Conservation (phyloP, 2,113 vertebrate species). For the Hippolais icterina region DNA sequence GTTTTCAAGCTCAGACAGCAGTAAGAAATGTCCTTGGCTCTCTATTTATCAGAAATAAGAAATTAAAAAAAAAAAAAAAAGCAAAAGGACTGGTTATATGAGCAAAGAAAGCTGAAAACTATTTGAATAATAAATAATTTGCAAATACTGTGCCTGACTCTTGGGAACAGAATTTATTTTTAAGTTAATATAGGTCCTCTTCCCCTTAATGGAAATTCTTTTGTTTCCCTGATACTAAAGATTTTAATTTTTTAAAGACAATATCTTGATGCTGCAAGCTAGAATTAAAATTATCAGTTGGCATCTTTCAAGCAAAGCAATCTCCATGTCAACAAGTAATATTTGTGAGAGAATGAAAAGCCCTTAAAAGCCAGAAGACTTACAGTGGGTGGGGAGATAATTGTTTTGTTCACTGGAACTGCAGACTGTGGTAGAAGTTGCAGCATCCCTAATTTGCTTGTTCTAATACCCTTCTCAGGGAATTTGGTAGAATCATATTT, state of each 20-base stretch:
- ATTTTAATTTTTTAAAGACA: neutral
- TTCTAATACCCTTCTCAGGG: neutral
- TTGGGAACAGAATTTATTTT: neutral
- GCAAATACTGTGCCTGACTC: neutral
- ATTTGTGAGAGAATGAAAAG: slow-evolving; percentile 7
- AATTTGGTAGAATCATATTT: neutral
- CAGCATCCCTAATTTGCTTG: neutral
- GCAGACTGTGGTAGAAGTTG: neutral
- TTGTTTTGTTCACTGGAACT: neutral
- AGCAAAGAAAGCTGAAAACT: neutral
- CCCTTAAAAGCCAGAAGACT: neutral
- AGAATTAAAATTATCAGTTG: neutral
- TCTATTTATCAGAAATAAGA: neutral
- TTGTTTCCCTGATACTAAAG: neutral
- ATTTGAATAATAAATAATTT: neutral
- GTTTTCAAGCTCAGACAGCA: neutral
- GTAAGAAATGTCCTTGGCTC: neutral
- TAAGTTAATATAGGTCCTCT: neutral
- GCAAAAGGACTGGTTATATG: neutral
- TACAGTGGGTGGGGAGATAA: neutral
- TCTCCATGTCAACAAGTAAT: slow-evolving; percentile 8
- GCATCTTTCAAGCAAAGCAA: neutral
- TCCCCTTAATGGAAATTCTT: neutral
- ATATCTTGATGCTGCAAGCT: neutral
- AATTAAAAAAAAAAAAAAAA: neutral